Conservation (phyloP, 2,888 invertebrate genomes). For the Drosophila kambysellisi region DNA sequence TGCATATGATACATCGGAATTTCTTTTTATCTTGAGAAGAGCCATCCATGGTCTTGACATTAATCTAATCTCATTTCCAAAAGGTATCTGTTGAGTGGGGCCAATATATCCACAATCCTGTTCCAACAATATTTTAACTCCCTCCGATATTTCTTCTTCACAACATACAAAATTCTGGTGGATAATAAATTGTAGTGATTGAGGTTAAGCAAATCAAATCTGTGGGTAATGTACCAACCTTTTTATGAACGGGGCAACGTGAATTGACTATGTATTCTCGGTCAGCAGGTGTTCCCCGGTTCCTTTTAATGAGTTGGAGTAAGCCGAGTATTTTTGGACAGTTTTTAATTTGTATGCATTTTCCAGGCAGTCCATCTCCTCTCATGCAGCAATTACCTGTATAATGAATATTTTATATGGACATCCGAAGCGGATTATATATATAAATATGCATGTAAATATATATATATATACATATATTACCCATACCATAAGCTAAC, state of each 20-base stretch:
- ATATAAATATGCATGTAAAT: background rate
- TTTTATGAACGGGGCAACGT: background rate
- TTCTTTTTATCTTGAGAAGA: background rate
- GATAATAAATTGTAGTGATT: background rate
- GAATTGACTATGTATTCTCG: background rate
- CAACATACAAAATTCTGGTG: slow-evolving; percentile 11
- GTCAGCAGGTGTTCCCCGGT: background rate
- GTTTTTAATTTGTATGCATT: background rate
- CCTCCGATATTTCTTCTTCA: slow-evolving; percentile 4
- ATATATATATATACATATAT: background rate
- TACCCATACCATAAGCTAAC: background rate
- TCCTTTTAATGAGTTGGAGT: rapidly evolving
- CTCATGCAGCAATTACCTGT: background rate
- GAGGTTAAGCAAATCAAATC: background rate
- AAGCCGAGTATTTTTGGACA: background rate
- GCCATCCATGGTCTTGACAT: slow-evolving; percentile 45
- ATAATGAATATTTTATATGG: background rate
- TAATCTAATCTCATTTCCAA: background rate
- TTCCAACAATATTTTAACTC: background rate
- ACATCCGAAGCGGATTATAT: background rate
- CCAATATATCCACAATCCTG: slow-evolving; percentile 24
- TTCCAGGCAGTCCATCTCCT: slow-evolving; percentile 7
- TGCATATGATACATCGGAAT: rapidly evolving
- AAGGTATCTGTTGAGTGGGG: rapidly evolving
- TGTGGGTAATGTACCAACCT: background rate